phyloP scores from a whole-genome alignment of 2,113 vertebrate species.

The Petrocephalus microphthalmus region DNA sequence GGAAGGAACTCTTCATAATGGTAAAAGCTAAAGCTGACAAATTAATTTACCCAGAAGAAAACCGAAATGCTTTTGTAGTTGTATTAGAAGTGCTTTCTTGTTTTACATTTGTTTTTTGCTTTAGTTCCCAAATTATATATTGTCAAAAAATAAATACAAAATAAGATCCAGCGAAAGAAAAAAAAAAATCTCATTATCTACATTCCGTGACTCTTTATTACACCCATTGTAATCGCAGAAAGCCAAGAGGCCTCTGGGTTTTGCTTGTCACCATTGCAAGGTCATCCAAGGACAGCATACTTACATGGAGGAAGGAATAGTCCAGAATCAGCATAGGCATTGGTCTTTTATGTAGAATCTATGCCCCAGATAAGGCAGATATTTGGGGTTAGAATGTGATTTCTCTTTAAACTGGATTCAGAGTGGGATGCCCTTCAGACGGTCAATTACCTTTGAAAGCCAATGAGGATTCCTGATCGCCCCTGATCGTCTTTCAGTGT shows the following conservation, averaged over 20 bases:
- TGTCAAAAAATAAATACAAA: constrained; percentile 36
- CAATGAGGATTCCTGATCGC: neutral
- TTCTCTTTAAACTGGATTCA: neutral
- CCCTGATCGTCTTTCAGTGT: neutral
- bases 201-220: constrained; percentile 37
- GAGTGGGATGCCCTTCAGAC: neutral
- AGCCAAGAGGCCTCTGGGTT: neutral
- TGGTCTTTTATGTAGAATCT: neutral
- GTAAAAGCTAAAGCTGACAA: constrained; percentile 37
- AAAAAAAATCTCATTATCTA: constrained; percentile 28
- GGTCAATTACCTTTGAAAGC: neutral
- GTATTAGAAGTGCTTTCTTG: constrained; percentile 25
- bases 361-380: neutral
- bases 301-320: neutral
- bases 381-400: neutral
- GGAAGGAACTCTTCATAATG: constrained; percentile 29
- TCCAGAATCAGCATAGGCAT: neutral
- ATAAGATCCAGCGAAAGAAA: neutral
- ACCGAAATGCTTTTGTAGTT: constrained; percentile 12
- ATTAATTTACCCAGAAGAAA: constrained; percentile 33
- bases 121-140: constrained; percentile 30
- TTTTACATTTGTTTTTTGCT: neutral
- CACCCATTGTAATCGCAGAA: constrained; percentile 22
- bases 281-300: neutral
- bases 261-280: neutral